A percentile compares a stretch with the other conserved stretches of the same genome.
Conservation (phyloP, 2,797 vertebrate species). For the Allobates femoralis region DNA sequence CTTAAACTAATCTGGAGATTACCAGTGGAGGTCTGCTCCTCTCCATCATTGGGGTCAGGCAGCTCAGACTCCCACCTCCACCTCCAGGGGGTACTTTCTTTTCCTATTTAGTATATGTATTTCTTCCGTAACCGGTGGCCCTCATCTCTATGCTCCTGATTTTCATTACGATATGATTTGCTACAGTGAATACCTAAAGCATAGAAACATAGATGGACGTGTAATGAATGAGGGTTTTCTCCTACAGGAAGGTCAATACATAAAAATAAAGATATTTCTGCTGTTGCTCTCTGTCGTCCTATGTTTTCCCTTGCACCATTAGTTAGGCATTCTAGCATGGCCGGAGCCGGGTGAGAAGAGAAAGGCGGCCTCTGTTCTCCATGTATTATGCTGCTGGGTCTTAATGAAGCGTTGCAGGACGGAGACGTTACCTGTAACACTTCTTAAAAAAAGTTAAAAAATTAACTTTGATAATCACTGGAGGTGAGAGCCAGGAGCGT, state of each 20-base stretch:
- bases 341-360: neutral
- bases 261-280: neutral
- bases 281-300: neutral
- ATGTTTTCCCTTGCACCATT: conserved; percentile 35
- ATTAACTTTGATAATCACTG: conserved; percentile 33
- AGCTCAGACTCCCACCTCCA: neutral
- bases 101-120: neutral
- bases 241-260: neutral
- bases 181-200: neutral
- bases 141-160: neutral
- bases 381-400: neutral
- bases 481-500: no score
- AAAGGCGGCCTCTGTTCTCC: conserved; percentile 25
- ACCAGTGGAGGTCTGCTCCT: no score
- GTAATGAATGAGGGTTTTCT: neutral
- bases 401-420: conserved; percentile 23
- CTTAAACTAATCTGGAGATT: no score
- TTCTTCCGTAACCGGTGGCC: neutral
- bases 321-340: conserved; percentile 30
- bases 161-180: conserved; percentile 11
- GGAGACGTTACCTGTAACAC: neutral
- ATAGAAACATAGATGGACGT: neutral
- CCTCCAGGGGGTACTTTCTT: no score
- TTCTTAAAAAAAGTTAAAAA: conserved; percentile 1
- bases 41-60: neutral